A percentile compares a stretch with the other conserved stretches of the same genome.
These are phyloP conservation scores for Crenuchus spilurus DNA, from an alignment of 2,797 vertebrate species.

Conservation along the genomic window DNA sequence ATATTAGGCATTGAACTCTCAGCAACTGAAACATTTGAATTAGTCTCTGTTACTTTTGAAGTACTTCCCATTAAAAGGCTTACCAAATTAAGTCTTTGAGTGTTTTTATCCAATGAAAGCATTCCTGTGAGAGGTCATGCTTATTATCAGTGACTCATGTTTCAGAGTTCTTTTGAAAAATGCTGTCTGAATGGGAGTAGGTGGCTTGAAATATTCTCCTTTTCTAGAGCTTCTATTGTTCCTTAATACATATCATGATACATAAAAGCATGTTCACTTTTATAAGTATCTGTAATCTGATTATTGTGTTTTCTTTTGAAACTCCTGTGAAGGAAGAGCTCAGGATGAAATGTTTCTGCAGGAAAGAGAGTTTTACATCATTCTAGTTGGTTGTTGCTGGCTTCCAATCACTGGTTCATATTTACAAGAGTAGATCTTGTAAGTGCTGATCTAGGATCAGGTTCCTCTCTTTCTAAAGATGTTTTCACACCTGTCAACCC, in stretches of 20 bases:
- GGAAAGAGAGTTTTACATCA: no score
- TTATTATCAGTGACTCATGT: neutral
- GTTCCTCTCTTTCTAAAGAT: no score
- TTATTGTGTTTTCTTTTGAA: no score
- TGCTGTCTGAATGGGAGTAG: neutral
- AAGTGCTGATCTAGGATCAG: no score
- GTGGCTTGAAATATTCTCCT: neutral
- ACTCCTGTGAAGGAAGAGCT: no score
- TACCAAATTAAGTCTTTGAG: neutral
- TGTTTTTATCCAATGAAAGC: neutral
- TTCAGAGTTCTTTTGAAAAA: constrained; percentile 4
- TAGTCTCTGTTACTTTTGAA: constrained; percentile 13
- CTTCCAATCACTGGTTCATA: no score
- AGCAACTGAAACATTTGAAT: neutral
- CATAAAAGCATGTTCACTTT: no score
- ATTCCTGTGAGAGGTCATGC: constrained; percentile 15
- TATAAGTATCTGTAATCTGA: neutral
- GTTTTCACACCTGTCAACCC: no score
- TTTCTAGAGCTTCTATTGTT: neutral
- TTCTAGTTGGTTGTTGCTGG: no score
- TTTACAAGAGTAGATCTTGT: no score
- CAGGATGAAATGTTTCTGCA: no score
- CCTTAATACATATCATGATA: neutral
- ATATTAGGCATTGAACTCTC: no score
- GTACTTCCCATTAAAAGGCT: constrained; percentile 3